phyloP scores from a whole-genome alignment of 2,797 vertebrate species.

The Spinibarbus caldwelli region DNA sequence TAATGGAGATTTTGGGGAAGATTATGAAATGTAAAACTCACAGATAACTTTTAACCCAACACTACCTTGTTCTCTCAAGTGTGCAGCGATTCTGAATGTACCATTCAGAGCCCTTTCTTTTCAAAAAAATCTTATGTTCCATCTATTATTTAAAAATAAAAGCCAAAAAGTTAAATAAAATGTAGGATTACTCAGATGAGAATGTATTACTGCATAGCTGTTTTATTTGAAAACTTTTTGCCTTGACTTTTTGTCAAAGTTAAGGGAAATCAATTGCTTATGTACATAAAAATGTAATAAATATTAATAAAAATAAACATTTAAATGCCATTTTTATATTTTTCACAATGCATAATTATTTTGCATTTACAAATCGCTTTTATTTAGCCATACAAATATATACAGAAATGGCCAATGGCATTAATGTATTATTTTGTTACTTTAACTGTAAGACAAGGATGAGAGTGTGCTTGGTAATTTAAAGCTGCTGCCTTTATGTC shows the following conservation, averaged over 20 bases:
- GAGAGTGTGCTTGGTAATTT: slow-evolving; percentile 35
- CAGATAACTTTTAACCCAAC: slow-evolving; percentile 30
- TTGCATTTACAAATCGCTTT: background rate
- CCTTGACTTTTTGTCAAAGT: background rate
- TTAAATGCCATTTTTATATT: background rate
- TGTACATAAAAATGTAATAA: background rate
- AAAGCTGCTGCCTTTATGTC: slow-evolving; percentile 32
- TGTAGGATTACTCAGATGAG: background rate
- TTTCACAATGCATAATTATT: background rate
- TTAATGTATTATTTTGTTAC: background rate
- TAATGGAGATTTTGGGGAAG: slow-evolving; percentile 37
- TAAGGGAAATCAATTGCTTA: background rate
- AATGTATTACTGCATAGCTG: background rate
- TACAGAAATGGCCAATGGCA: background rate
- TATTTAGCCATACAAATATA: background rate
- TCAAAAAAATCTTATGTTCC: background rate
- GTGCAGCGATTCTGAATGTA: slow-evolving; percentile 28
- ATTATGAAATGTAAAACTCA: slow-evolving; percentile 44
- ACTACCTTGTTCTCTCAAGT: slow-evolving; percentile 31
- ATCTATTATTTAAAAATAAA: background rate
- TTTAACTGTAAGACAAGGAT: background rate
- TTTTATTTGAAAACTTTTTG: background rate
- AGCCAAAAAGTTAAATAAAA: background rate
- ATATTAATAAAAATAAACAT: background rate
- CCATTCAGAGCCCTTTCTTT: slow-evolving; percentile 17